phyloP scores from a whole-genome alignment of 30 jellyfish, hydroid and myxozoan genomes.

The Aurelia aurita complex sp. Pacific region DNA sequence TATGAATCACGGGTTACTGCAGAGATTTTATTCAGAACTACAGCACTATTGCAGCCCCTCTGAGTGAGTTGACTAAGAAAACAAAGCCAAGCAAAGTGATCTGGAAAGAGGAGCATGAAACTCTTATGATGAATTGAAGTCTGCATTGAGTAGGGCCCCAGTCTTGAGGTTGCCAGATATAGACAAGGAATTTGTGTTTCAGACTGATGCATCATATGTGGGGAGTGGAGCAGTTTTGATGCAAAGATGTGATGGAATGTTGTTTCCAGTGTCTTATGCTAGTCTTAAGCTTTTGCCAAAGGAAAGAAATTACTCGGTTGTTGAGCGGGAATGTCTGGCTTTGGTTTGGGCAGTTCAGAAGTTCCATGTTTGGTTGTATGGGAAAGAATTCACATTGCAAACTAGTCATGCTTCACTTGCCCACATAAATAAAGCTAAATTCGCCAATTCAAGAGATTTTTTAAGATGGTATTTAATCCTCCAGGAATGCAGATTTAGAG shows the following conservation, averaged over 20 bases:
- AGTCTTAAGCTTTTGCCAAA: conserved; percentile 7
- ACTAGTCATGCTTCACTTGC: too few species aligned
- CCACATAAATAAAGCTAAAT: too few species aligned
- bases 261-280: conserved; percentile 48
- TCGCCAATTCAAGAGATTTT: too few species aligned
- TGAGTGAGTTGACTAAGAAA: conserved; percentile 16
- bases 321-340: conserved; percentile 44
- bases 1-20: conserved; percentile 17
- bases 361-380: too few species aligned
- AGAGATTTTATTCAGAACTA: conserved; percentile 14
- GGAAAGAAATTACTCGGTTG: conserved; percentile 21
- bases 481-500: too few species aligned
- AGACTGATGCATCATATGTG: conserved; percentile 38
- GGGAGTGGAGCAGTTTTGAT: conserved; percentile 49
- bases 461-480: too few species aligned
- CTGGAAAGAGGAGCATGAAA: conserved; percentile 27
- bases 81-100: conserved; percentile 21
- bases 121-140: neutral
- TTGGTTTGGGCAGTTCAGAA: conserved; percentile 21
- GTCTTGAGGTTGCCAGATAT: conserved; percentile 33
- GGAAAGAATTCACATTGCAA: too few species aligned
- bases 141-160: conserved; percentile 1
- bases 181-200: neutral
- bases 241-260: conserved; percentile 44
- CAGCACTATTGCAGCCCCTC: conserved; percentile 31